Conservation (phyloP, 1,140 invertebrate species). For the Xylocopa sonorina region DNA sequence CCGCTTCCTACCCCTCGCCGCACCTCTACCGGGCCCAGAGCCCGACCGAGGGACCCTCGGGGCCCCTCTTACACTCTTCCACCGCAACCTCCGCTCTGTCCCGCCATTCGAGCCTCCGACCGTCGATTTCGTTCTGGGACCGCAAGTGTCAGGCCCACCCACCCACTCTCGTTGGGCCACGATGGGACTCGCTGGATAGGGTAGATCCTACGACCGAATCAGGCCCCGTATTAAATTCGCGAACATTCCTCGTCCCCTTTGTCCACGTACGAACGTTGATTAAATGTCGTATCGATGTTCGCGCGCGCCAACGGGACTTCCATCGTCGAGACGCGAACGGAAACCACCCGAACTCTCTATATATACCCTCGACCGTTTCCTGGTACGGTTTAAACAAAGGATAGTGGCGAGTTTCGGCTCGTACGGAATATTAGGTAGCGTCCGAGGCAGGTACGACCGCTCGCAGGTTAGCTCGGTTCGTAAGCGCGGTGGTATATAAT, state of each 20-base stretch:
- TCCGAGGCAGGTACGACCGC: background rate
- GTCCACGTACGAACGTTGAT: background rate
- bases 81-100: constrained; percentile 33
- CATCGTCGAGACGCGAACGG: no score
- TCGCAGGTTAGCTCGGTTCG: constrained; percentile 10
- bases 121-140: constrained; percentile 52
- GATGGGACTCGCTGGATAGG: constrained; percentile 48
- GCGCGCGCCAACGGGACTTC: no score
- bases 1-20: constrained; percentile 54
- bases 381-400: background rate
- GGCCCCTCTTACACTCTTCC: constrained; percentile 59
- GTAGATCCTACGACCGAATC: constrained; percentile 41
- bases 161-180: constrained; percentile 51
- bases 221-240: constrained; percentile 26
- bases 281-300: background rate
- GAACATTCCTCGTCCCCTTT: background rate
- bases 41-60: constrained; percentile 59
- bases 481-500: constrained; percentile 50
- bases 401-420: background rate
- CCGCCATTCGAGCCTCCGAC: constrained; percentile 19
- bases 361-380: no score
- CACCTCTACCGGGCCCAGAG: constrained; percentile 12
- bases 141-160: constrained; percentile 53
- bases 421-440: background rate
- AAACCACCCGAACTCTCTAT: no score